These are phyloP conservation scores for Rynchops niger DNA, from an alignment of 2,113 vertebrate species.

Conservation along the genomic window DNA sequence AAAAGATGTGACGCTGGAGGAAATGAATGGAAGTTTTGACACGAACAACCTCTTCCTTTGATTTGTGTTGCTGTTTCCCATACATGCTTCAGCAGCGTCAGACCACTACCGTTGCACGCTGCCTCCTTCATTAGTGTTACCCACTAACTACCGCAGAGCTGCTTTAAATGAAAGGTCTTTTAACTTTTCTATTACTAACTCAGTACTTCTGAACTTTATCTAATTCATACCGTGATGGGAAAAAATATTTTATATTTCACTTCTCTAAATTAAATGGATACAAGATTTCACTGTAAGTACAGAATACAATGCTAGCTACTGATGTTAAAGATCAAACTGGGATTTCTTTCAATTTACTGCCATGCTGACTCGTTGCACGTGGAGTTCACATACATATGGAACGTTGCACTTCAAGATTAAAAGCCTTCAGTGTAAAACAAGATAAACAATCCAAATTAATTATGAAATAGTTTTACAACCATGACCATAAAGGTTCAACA, in stretches of 20 bases:
- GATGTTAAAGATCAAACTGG: slow-evolving; percentile 9
- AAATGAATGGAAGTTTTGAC: slow-evolving; percentile 49
- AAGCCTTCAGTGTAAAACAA: not conserved
- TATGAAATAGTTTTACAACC: not conserved
- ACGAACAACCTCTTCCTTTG: slow-evolving; percentile 5
- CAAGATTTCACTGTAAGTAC: not conserved
- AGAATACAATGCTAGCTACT: not conserved
- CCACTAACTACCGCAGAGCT: slow-evolving; percentile 32
- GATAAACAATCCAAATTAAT: not conserved
- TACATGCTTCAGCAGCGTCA: not conserved
- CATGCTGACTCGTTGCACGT: not conserved
- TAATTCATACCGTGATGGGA: not conserved
- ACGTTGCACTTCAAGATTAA: not conserved
- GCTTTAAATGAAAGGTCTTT: slow-evolving; percentile 27
- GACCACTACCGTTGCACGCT: not conserved
- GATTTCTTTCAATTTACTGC: not conserved
- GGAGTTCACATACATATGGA: not conserved
- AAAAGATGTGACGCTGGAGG: not conserved
- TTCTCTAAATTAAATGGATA: not conserved
- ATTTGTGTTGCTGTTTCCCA: slow-evolving; percentile 27
- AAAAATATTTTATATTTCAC: not conserved
- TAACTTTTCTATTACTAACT: not conserved
- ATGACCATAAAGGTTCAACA: not conserved
- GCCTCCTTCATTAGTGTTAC: slow-evolving; percentile 23
- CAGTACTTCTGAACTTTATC: not conserved